Conservation (phyloP, 2,113 vertebrate species). For the Microcebus murinus region DNA sequence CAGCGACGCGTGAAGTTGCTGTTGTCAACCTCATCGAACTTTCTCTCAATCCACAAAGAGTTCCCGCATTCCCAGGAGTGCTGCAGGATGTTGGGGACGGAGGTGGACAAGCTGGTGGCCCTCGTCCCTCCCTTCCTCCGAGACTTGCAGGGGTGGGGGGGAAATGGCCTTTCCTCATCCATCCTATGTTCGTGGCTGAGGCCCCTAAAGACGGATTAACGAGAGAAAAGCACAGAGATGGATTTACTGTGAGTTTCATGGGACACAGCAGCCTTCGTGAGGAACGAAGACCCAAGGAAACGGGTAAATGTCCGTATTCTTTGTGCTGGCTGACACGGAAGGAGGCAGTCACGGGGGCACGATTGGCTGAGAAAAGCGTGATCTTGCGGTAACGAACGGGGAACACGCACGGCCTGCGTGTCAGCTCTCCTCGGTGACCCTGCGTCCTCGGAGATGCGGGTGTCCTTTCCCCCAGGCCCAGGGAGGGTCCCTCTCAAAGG, state of each 20-base stretch:
- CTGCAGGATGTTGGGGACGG: background rate
- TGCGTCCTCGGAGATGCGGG: background rate
- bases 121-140: accelerated
- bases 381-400: background rate
- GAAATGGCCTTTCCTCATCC: background rate
- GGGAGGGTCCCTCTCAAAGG: background rate
- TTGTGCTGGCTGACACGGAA: no score
- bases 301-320: background rate
- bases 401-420: background rate
- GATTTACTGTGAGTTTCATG: background rate
- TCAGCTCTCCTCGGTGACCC: background rate
- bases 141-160: background rate
- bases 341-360: background rate
- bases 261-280: background rate
- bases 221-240: background rate
- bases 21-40: accelerated
- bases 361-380: no score
- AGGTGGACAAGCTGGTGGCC: background rate
- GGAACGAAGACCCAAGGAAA: background rate
- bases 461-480: background rate
- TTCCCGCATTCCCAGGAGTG: accelerated
- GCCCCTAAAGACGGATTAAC: no score
- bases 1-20: accelerated
- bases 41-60: background rate
- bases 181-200: background rate